Base-by-base conservation (phyloP, 2,113 vertebrate species). In the Ahaetulla prasina region DNA sequence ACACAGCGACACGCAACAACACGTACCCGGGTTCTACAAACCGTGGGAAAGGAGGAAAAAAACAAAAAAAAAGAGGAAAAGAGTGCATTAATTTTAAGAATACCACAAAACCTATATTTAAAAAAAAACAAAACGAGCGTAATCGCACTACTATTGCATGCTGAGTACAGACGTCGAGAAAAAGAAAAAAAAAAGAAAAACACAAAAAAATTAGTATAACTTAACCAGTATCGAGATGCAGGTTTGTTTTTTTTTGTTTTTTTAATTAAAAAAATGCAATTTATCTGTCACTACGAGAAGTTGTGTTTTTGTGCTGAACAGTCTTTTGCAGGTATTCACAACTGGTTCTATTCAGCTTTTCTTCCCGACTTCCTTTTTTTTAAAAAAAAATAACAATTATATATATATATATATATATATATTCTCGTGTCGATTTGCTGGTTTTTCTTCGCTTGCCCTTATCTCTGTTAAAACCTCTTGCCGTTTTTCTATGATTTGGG, bases 131-230 rank as follows among this genome's bases (percentile, higher is more conserved):
- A 20, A 53, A 85, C 95, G 96, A 94, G 94, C 98, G 96, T 98
- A 98, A 97, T 98, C 97, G 97, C 97, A 94, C 98, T 97, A 94
- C 98, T 97, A 97, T 98, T 97, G 98, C 98, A 99, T 99, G 98
- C 98, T 96, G 97, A 97, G 96, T 96, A 97, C 96, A 97, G 80
- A 92, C 11, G 20, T 88, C 30, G 18, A 39, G 22, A 60, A 39
- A 49, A 8, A 57, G 12, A 47, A 97, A 12, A 8, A n/a, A 43
- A 4, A 18, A 18, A n/a, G 35, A 89, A 85, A 1, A 63, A 97
- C 95, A 97, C 96, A 97, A 96, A 97, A 97, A 97, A 95, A 95
- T 96, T 95, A 97, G 95, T 97, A 93, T 97, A 97, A 97, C 96
- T 96, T 93, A 89, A 89, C 96, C 96, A 90, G 45, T 97, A 96